A percentile compares a stretch with the other conserved stretches of the same genome.
These are phyloP conservation scores for Anser brachyrhynchus DNA, from an alignment of 2,113 vertebrate species.

Conservation along the genomic window DNA sequence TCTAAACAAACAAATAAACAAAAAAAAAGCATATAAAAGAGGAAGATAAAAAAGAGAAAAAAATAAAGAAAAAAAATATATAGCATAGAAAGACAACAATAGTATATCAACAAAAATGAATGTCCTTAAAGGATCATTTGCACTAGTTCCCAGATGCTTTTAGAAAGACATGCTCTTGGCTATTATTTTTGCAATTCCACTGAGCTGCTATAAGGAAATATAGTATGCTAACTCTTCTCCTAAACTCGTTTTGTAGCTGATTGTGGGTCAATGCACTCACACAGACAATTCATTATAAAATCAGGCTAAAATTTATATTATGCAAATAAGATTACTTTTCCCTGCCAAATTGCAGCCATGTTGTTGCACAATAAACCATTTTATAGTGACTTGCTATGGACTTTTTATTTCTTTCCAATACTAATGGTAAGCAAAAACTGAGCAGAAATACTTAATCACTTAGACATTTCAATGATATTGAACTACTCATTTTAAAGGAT, in stretches of 20 bases:
- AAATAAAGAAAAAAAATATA: background rate
- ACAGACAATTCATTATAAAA: conserved; percentile 43
- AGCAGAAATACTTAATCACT: background rate
- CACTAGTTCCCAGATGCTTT: background rate
- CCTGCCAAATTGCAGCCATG: conserved; percentile 27
- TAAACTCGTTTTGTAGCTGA: background rate
- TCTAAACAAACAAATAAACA: background rate
- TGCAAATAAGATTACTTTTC: conserved; percentile 35
- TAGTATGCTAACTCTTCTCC: background rate
- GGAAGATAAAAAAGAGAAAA: background rate
- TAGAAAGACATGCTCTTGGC: conserved; percentile 15
- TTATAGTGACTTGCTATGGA: background rate
- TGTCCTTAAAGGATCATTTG: background rate
- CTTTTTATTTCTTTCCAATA: conserved; percentile 1
- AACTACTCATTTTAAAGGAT: conserved; percentile 9
- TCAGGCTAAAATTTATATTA: conserved; percentile 42
- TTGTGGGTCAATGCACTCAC: background rate
- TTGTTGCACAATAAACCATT: conserved; percentile 7
- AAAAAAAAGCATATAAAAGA: background rate
- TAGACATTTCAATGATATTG: background rate
- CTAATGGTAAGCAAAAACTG: conserved; percentile 14
- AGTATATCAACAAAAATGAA: background rate
- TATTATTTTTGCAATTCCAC: conserved; percentile 23
- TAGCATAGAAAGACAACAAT: background rate
- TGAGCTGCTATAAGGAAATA: conserved; percentile 24